phyloP scores from a whole-genome alignment of 2,113 vertebrate genomes.

The Beaufortia kweichowensis region DNA sequence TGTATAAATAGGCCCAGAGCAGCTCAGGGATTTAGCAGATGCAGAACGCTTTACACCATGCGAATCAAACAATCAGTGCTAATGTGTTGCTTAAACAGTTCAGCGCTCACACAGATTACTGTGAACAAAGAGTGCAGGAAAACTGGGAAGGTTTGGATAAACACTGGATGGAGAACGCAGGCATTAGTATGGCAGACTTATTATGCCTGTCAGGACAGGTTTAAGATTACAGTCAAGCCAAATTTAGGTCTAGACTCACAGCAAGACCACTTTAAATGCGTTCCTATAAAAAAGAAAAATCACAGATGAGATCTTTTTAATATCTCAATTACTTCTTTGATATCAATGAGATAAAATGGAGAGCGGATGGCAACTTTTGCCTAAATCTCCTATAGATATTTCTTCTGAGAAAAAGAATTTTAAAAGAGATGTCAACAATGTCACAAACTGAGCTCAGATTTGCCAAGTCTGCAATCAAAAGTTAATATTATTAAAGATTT shows the following conservation, averaged over 20 bases:
- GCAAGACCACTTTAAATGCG: background rate
- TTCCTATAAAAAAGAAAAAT: too few species aligned
- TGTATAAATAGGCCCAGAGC: constrained; percentile 64
- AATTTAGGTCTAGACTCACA: constrained; percentile 49
- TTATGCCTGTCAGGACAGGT: constrained; percentile 28
- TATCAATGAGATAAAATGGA: too few species aligned
- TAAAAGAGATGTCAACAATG: too few species aligned
- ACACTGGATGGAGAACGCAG: constrained; percentile 17
- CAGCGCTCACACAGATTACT: constrained; percentile 27
- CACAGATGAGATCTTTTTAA: too few species aligned
- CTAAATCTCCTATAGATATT: too few species aligned
- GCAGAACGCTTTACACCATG: constrained; percentile 39
- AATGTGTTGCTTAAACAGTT: constrained; percentile 58
- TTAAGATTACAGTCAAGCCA: constrained; percentile 50
- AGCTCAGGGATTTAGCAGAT: constrained; percentile 45
- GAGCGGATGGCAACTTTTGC: too few species aligned
- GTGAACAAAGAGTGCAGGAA: constrained; percentile 15
- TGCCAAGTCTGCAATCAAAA: too few species aligned
- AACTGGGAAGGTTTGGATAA: background rate
- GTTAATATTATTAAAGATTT: too few species aligned
- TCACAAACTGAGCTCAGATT: too few species aligned
- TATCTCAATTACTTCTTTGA: too few species aligned
- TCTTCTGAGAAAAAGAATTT: too few species aligned
- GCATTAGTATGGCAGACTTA: background rate
- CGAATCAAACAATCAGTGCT: constrained; percentile 45